Conservation (phyloP, 2,888 invertebrate species). For the Habrosyne pyritoides region DNA sequence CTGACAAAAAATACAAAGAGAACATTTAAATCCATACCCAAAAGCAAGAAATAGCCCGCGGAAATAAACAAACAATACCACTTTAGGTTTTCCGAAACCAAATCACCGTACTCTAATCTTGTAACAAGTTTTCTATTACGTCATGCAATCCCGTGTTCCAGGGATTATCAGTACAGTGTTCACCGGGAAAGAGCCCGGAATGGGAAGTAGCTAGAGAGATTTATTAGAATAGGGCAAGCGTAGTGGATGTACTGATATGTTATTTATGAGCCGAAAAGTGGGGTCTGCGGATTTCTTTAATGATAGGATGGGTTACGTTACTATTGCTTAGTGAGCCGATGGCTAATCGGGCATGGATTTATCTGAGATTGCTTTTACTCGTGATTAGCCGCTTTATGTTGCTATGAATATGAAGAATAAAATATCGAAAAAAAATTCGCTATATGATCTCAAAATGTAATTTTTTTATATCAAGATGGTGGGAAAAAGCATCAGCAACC, state of each 20-base stretch:
- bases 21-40: too few relatives aligned
- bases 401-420: not conserved
- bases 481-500: too few relatives aligned
- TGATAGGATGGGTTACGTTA: conserved; percentile 41
- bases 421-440: too few relatives aligned
- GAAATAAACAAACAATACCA: not conserved
- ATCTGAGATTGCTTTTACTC: not conserved
- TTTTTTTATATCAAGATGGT: too few relatives aligned
- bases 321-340: conserved; percentile 9
- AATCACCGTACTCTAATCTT: not conserved
- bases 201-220: conserved; percentile 42
- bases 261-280: conserved; percentile 61
- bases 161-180: conserved; percentile 38
- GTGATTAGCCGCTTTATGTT: not conserved
- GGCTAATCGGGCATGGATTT: conserved; percentile 9
- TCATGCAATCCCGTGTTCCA: conserved; percentile 14
- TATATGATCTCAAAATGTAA: too few relatives aligned
- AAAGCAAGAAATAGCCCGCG: not conserved
- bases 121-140: not conserved
- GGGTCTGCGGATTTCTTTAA: conserved; percentile 55
- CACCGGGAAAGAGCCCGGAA: conserved; percentile 25
- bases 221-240: conserved; percentile 44
- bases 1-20: too few relatives aligned
- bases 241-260: conserved; percentile 55
- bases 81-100: not conserved